phyloP scores from a whole-genome alignment of 2,888 invertebrate genomes.

The Xanthorhoe designata region DNA sequence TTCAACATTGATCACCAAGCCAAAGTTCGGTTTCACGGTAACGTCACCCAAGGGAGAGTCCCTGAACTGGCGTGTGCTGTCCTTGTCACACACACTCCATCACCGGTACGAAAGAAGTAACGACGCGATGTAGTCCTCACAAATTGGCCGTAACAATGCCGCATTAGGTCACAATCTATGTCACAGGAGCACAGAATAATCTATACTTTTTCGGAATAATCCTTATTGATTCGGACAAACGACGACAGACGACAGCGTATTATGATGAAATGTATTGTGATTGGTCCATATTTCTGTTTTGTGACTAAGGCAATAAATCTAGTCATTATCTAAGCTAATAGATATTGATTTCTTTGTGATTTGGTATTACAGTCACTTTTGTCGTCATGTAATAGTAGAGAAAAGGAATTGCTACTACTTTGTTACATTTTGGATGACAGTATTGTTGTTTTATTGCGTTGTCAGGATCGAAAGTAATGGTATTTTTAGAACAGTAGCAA shows the following conservation, averaged over 20 bases:
- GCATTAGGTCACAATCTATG: constrained; percentile 71
- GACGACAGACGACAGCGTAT: constrained; percentile 47
- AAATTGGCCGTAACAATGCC: constrained; percentile 73
- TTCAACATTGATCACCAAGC: constrained; percentile 74
- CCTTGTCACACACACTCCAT: constrained; percentile 64
- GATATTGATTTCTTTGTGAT: constrained; percentile 55
- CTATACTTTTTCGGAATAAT: constrained; percentile 55
- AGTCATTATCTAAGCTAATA: constrained; percentile 55
- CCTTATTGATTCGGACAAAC: constrained; percentile 57
- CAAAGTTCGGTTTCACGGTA: constrained; percentile 75
- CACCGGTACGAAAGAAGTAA: constrained; percentile 64
- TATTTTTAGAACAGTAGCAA: background rate
- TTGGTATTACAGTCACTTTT: constrained; percentile 49
- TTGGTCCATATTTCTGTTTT: constrained; percentile 52
- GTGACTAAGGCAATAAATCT: constrained; percentile 54
- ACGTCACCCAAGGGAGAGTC: constrained; percentile 74
- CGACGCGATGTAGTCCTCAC: constrained; percentile 61
- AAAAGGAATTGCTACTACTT: constrained; percentile 27
- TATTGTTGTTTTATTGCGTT: background rate
- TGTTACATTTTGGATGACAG: constrained; percentile 10
- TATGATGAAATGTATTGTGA: constrained; percentile 53
- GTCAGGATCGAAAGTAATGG: background rate
- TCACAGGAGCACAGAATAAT: constrained; percentile 58
- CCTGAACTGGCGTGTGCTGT: constrained; percentile 57
- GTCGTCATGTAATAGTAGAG: constrained; percentile 40